phyloP scores from a whole-genome alignment of 2,888 invertebrate genomes.

The Latheticus oryzae region DNA sequence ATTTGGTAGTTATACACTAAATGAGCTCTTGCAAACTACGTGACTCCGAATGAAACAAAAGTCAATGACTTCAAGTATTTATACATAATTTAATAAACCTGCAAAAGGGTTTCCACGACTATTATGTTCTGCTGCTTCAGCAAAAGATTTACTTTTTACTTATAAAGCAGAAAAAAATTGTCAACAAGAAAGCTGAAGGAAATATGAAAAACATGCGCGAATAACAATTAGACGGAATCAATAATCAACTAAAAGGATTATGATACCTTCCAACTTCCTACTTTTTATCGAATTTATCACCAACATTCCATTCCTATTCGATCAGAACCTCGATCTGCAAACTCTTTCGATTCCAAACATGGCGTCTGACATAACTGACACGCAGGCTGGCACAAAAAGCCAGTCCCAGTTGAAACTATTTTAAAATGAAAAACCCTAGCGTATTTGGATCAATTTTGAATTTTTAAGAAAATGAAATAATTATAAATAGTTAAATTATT shows the following conservation, averaged over 20 bases:
- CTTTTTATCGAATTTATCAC: slow-evolving; percentile 30
- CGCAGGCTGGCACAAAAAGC: too few species aligned
- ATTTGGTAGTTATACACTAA: too few species aligned
- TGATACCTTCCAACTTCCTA: slow-evolving; percentile 24
- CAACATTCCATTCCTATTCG: slow-evolving; percentile 38
- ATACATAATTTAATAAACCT: background rate
- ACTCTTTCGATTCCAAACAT: slow-evolving; percentile 18
- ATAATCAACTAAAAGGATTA: slow-evolving; percentile 3
- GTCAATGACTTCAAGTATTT: slow-evolving; percentile 14
- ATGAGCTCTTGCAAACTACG: slow-evolving; percentile 1
- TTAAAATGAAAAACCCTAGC: too few species aligned
- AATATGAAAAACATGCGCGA: slow-evolving; percentile 2
- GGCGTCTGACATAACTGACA: slow-evolving; percentile 33
- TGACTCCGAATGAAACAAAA: slow-evolving; percentile 3
- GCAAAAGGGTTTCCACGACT: slow-evolving; percentile 17
- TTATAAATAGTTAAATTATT: too few species aligned
- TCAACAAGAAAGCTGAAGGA: slow-evolving; percentile 1
- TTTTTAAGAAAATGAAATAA: too few species aligned
- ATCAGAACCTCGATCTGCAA: slow-evolving; percentile 14
- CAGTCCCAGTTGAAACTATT: too few species aligned
- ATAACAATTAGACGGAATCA: background rate
- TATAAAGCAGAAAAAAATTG: slow-evolving; percentile 14
- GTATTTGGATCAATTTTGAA: too few species aligned
- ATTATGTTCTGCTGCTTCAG: slow-evolving; percentile 22
- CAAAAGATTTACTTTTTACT: slow-evolving; percentile 30